Evolutionary conservation across 1,140 invertebrate genomes (phyloP).

Genomic region (Orius insidiosus): DNA sequence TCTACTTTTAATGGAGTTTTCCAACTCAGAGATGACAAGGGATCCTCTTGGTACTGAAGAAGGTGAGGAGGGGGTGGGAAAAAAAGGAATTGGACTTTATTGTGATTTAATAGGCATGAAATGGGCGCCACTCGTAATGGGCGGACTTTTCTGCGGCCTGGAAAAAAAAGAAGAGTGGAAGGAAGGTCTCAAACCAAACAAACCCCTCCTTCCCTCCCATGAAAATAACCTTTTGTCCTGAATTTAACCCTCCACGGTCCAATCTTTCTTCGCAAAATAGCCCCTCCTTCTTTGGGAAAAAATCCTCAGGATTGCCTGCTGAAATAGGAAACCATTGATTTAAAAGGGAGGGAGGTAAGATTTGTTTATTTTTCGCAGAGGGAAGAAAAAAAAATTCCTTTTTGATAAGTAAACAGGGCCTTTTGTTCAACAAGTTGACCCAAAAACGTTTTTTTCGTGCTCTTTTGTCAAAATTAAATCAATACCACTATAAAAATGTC

Average conservation of each 20-base stretch:
- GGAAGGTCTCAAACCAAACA: conserved; percentile 3
- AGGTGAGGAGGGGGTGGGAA: background rate
- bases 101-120: conserved; percentile 12
- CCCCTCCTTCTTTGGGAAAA: background rate
- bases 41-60: background rate
- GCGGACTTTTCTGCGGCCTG: background rate
- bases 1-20: conserved; percentile 10
- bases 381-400: too few relatives aligned
- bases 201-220: background rate
- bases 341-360: too few relatives aligned
- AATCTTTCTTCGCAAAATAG: background rate
- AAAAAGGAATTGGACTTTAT: conserved; percentile 8
- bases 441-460: too few relatives aligned
- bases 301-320: background rate
- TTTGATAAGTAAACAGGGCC: too few relatives aligned
- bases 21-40: conserved; percentile 7
- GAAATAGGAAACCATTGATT: background rate
- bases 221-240: too few relatives aligned
- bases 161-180: background rate
- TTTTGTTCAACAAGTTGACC: too few relatives aligned
- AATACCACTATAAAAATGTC: background rate
- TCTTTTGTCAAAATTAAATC: background rate
- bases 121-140: conserved; percentile 5
- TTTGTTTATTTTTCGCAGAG: too few relatives aligned
- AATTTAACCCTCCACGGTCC: too few relatives aligned